These are phyloP conservation scores for Drosophila guanche DNA, from an alignment of 1,140 invertebrate genomes.

Conservation along the genomic window DNA sequence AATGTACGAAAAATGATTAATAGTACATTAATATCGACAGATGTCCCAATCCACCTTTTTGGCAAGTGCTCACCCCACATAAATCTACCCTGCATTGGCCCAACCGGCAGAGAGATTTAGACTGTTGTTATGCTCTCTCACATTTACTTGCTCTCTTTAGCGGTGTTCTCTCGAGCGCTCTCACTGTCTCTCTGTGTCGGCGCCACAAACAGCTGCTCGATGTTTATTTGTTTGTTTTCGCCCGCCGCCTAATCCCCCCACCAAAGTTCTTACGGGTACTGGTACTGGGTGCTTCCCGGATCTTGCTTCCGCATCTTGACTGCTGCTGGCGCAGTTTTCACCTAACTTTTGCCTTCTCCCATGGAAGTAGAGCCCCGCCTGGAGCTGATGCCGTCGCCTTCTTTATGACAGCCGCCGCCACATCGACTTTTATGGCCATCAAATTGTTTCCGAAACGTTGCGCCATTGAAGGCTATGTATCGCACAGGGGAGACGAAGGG, in stretches of 20 bases:
- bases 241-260: slow-evolving; percentile 36
- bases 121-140: slow-evolving; percentile 2
- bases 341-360: slow-evolving; percentile 40
- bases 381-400: slow-evolving; percentile 51
- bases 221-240: slow-evolving; percentile 78
- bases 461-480: slow-evolving; percentile 47
- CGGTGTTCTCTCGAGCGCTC: slow-evolving; percentile 3
- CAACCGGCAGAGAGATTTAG: slow-evolving; percentile 50
- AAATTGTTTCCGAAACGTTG: slow-evolving; percentile 81
- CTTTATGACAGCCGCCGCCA: slow-evolving; percentile 55
- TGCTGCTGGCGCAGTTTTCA: slow-evolving; percentile 44
- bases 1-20: too few relatives aligned
- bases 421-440: slow-evolving; percentile 80
- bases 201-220: slow-evolving; percentile 74
- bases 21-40: too few relatives aligned
- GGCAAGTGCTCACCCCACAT: too few relatives aligned
- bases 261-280: slow-evolving; percentile 23
- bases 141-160: too few relatives aligned
- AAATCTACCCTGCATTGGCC: too few relatives aligned
- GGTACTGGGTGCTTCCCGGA: slow-evolving; percentile 12
- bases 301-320: slow-evolving; percentile 42
- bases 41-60: too few relatives aligned
- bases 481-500: neutral
- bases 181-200: slow-evolving; percentile 22
- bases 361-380: slow-evolving; percentile 18